These are phyloP conservation scores for Hydropsyche betteni DNA, from an alignment of 2,888 invertebrate species.

Conservation along the genomic window DNA sequence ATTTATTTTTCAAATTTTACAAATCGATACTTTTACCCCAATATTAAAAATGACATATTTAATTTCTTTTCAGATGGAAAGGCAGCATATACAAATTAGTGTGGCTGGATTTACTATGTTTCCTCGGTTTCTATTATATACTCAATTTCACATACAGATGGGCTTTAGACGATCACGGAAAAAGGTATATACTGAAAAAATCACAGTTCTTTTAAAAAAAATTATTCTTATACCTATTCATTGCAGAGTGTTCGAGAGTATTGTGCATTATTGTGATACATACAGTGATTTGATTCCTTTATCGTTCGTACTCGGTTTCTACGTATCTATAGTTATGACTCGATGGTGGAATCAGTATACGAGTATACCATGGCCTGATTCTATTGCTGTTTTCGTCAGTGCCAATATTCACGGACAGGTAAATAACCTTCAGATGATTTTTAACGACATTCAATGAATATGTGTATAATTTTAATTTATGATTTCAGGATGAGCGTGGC, in stretches of 20 bases:
- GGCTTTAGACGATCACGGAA: conserved; percentile 72
- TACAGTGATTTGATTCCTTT: conserved; percentile 90
- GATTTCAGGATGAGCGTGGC: conserved; percentile 77
- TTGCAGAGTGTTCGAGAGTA: conserved; percentile 79
- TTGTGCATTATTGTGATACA: conserved; percentile 85
- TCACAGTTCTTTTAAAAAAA: not conserved
- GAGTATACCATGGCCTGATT: conserved; percentile 87
- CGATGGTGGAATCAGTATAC: conserved; percentile 93
- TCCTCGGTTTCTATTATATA: conserved; percentile 79
- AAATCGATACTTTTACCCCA: too few relatives aligned
- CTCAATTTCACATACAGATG: conserved; percentile 83
- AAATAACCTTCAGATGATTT: conserved; percentile 52
- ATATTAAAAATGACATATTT: conserved; percentile 26
- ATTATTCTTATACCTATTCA: conserved; percentile 36
- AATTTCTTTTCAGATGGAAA: conserved; percentile 79
- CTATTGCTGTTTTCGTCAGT: conserved; percentile 85
- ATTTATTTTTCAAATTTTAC: too few relatives aligned
- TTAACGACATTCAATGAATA: not conserved
- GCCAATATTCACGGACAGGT: conserved; percentile 84
- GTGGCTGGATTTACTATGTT: conserved; percentile 87
- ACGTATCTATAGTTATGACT: conserved; percentile 91
- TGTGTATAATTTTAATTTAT: conserved; percentile 23
- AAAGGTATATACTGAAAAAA: conserved; percentile 60
- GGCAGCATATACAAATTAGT: conserved; percentile 95
- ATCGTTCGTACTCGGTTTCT: conserved; percentile 94